A percentile compares a stretch with the other conserved stretches of the same genome.
These are phyloP conservation scores for Cosmia trapezina DNA, from an alignment of 2,888 invertebrate species.

Conservation along the genomic window DNA sequence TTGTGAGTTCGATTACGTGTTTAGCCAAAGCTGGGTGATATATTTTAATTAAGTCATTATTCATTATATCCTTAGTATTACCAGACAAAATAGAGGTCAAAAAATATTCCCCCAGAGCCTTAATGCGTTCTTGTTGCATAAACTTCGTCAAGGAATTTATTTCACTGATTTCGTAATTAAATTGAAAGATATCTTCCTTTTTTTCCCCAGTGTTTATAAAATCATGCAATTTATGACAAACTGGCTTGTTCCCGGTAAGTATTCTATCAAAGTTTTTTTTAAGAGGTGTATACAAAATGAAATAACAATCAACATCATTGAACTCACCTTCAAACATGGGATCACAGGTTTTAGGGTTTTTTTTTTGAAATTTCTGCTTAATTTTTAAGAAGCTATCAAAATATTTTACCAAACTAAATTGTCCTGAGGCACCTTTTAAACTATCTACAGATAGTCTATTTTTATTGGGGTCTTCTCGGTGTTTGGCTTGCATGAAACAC, in stretches of 20 bases:
- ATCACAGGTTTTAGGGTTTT: constrained; percentile 46
- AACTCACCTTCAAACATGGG: constrained; percentile 69
- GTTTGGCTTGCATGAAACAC: constrained; percentile 73
- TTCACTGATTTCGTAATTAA: constrained; percentile 61
- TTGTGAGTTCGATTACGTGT: constrained; percentile 62
- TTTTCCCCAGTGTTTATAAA: constrained; percentile 63
- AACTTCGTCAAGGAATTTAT: constrained; percentile 62
- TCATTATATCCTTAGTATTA: constrained; percentile 65
- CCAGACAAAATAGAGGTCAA: constrained; percentile 64
- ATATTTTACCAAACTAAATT: constrained; percentile 68
- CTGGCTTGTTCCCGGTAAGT: constrained; percentile 38
- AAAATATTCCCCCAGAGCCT: constrained; percentile 64
- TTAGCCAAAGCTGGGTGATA: constrained; percentile 70
- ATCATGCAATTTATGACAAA: constrained; percentile 61
- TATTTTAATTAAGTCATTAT: constrained; percentile 66
- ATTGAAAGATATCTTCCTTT: constrained; percentile 64
- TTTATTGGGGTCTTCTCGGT: constrained; percentile 67
- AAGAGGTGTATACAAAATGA: constrained; percentile 71
- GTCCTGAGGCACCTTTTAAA: constrained; percentile 60
- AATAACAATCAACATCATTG: constrained; percentile 64
- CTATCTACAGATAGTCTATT: constrained; percentile 66
- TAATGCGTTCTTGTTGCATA: constrained; percentile 65
- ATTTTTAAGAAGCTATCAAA: constrained; percentile 71
- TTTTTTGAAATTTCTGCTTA: constrained; percentile 63
- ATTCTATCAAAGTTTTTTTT: constrained; percentile 65